Percentiles rank a stretch among this genome's conserved stretches.
Conservation (phyloP, 37 sponge, comb jelly and placozoan species). For the Bolinopsis microptera region DNA sequence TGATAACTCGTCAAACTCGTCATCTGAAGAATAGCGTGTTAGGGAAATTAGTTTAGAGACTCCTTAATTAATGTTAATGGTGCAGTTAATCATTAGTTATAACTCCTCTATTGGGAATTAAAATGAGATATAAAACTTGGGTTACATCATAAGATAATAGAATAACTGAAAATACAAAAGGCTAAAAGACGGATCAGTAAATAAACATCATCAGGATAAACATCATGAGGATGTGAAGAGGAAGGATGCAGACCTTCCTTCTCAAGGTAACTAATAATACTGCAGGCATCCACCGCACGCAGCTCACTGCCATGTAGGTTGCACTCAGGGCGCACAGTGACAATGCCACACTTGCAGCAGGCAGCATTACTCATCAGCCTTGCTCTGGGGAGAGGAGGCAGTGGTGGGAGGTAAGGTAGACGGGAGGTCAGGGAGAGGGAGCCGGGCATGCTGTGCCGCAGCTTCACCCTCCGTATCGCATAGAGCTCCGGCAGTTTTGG, state of each 20-base stretch:
- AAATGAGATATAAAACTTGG: too few species aligned
- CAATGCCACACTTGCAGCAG: neutral
- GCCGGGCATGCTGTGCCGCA: neutral
- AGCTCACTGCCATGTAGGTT: neutral
- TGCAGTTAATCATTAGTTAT: too few species aligned
- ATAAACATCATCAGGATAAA: too few species aligned
- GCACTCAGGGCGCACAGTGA: neutral
- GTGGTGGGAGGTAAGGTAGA: neutral
- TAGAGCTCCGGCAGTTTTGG: constrained; percentile 18
- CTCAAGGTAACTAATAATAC: neutral
- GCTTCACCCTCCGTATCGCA: neutral
- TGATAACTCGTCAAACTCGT: constrained; percentile 49
- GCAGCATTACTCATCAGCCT: neutral
- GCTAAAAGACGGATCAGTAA: too few species aligned
- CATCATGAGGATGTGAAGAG: too few species aligned
- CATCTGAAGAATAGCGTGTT: constrained; percentile 18
- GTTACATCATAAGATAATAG: too few species aligned
- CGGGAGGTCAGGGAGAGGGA: neutral
- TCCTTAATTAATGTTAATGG: too few species aligned
- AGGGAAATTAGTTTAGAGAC: neutral
- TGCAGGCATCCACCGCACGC: neutral
- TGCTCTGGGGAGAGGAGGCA: neutral
- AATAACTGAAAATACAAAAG: too few species aligned
- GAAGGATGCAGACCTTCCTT: neutral
- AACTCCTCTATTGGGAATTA: too few species aligned